phyloP scores from a whole-genome alignment of 2,888 invertebrate genomes.

The Agrilus mali region DNA sequence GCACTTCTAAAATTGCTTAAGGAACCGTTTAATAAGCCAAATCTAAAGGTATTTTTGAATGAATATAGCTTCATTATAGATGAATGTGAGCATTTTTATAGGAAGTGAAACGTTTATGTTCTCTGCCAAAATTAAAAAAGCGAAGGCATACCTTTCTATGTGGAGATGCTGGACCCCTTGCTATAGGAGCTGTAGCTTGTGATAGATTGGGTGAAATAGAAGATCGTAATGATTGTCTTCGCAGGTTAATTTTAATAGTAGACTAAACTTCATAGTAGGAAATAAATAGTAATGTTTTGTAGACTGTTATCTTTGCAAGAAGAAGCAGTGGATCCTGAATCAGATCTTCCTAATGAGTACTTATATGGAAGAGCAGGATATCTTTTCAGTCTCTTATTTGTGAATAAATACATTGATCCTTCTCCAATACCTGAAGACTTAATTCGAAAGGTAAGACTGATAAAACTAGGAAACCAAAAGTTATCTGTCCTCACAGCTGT shows the following conservation, averaged over 20 bases:
- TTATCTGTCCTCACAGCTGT: neutral
- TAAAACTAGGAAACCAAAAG: conserved; percentile 4
- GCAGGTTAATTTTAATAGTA: conserved; percentile 2
- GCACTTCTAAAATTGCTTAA: conserved; percentile 49
- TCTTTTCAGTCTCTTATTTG: conserved; percentile 62
- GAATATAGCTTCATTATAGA: too few relatives aligned
- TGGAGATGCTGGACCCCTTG: conserved; percentile 55
- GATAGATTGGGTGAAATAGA: conserved; percentile 41
- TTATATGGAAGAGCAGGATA: conserved; percentile 79
- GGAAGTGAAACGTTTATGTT: conserved; percentile 35
- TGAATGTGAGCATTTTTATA: conserved; percentile 17
- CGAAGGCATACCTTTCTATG: conserved; percentile 51
- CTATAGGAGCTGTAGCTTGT: conserved; percentile 46
- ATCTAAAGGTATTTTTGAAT: conserved; percentile 20
- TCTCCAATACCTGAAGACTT: conserved; percentile 44
- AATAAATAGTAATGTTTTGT: conserved; percentile 19
- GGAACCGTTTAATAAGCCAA: conserved; percentile 19
- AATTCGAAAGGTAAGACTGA: conserved; percentile 43
- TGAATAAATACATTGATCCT: conserved; percentile 51
- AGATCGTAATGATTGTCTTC: conserved; percentile 20
- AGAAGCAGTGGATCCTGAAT: conserved; percentile 39
- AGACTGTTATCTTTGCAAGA: conserved; percentile 44
- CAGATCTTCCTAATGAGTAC: conserved; percentile 62
- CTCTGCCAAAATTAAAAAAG: conserved; percentile 33
- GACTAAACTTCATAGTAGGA: neutral